Percentiles rank a stretch among this genome's conserved stretches.
Evolutionary conservation across 1,140 invertebrate genomes (phyloP).

Genomic region (Lanistes nyassanus): DNA sequence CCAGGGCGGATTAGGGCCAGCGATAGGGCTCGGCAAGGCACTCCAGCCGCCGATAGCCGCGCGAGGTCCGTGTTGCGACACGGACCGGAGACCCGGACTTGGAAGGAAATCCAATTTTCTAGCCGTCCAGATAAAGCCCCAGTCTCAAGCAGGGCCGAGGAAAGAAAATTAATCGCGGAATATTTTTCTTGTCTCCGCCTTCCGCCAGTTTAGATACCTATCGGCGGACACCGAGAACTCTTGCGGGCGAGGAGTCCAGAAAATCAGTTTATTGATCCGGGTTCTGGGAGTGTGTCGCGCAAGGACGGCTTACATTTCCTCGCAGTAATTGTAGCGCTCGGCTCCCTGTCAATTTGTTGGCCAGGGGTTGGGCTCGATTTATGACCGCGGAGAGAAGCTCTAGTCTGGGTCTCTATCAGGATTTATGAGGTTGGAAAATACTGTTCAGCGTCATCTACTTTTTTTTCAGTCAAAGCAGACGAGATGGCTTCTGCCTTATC

Average conservation of each 20-base stretch:
- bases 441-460: no score
- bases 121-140: slow-evolving; percentile 24
- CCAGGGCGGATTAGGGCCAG: slow-evolving; percentile 9
- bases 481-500: no score
- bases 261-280: slow-evolving; percentile 27
- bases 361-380: slow-evolving; percentile 23
- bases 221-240: slow-evolving; percentile 15
- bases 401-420: no score
- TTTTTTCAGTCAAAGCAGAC: no score
- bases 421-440: no score
- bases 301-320: slow-evolving; percentile 31
- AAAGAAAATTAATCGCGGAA: slow-evolving; percentile 39
- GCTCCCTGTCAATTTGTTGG: slow-evolving; percentile 29
- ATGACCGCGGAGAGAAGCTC: slow-evolving; percentile 2
- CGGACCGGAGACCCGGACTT: slow-evolving; percentile 7
- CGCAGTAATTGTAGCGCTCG: slow-evolving; percentile 30
- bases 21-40: slow-evolving; percentile 23
- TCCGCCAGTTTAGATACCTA: slow-evolving; percentile 35
- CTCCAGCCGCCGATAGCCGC: slow-evolving; percentile 20
- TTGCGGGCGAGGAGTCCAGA: slow-evolving; percentile 3
- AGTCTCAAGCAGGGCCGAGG: slow-evolving; percentile 13
- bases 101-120: slow-evolving; percentile 41
- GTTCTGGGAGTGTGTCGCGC: slow-evolving; percentile 10
- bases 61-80: slow-evolving; percentile 27
- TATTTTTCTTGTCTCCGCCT: slow-evolving; percentile 39